Evolutionary conservation across 2,113 vertebrate species (phyloP).

Genomic region (Ceuthmochares aereus): DNA sequence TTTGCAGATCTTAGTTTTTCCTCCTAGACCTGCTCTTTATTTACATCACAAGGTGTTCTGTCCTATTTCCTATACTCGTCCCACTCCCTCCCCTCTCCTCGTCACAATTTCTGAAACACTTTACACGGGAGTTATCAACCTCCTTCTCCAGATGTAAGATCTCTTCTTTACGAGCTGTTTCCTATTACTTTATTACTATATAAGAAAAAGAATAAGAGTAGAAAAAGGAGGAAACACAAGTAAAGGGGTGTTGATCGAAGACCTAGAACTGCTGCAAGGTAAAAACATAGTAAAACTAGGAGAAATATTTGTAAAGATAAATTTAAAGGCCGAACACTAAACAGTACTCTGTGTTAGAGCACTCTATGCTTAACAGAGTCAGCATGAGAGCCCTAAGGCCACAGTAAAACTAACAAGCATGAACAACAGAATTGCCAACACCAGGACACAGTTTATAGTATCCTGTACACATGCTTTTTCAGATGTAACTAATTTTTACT

Average conservation of each 20-base stretch:
- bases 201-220: neutral
- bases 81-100: neutral
- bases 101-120: neutral
- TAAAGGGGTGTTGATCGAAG: rapidly evolving
- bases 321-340: neutral
- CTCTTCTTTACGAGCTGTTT: neutral
- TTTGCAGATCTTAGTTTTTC: neutral
- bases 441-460: slow-evolving; percentile 11
- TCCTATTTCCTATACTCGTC: neutral
- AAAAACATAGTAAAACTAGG: neutral
- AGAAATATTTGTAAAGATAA: neutral
- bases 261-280: neutral
- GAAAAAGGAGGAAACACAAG: neutral
- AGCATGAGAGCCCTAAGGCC: slow-evolving; percentile 11
- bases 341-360: neutral
- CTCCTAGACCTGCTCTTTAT: neutral
- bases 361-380: neutral
- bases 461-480: slow-evolving; percentile 11
- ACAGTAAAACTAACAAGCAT: slow-evolving; percentile 23
- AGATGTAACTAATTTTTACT: slow-evolving; percentile 34
- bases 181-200: neutral
- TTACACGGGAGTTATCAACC: neutral
- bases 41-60: neutral
- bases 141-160: rapidly evolving
- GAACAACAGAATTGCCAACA: slow-evolving; percentile 14